Evolutionary conservation across 2,888 invertebrate species (phyloP), one percentile per base, ranked within the genome.

Genomic region (Cheilosia variabilis): DNA sequence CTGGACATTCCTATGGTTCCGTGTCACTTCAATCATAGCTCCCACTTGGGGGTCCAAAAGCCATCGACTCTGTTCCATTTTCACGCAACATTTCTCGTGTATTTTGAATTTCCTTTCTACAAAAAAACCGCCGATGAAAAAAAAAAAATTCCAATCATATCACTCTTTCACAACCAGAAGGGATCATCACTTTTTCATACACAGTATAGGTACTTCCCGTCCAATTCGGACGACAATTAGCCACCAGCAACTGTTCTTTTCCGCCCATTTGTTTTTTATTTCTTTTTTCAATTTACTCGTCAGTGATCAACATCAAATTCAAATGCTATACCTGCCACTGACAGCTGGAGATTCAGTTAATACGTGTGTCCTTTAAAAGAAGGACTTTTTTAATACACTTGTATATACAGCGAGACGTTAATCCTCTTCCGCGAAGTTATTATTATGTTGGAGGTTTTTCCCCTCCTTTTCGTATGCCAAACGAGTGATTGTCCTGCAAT

Each of bases 281-380:
- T 31, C 0, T 68, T 65, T 81, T 86, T 86, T 68, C 76, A 81
- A 86, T 86, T 86, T 76, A 72, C 76, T 80, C 84, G 71, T 79
- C 68, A 72, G 55, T 60, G 62, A 76, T 81, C 80, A 81, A 60
- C 63, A 80, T 80, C 80, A 80, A 65, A 76, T 66, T 86, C 76
- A 71, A 86, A 86, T 80, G 62, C 45, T 65, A 57, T 5, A 24
- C 52, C 81, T 86, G 86, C 31, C 63, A 53, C 76, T 86, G 86
- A 86, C 86, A 86, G 71, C 52, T 62, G 62, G 57, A 52, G 76
- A 81, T 63, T 81, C 86, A 62, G 84, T 84, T 84, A 84, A 71
- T 75, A 80, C 50, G 34, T 62, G 58, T 50, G 19, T 17, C 47
- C 80, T 75, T 76, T 27, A 41, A 62, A 72, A 76, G 68, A 76